Percentiles rank a stretch among this genome's conserved stretches.
Evolutionary conservation across 2,888 invertebrate genomes (phyloP).

Genomic region (Trichacis sp.): DNA sequence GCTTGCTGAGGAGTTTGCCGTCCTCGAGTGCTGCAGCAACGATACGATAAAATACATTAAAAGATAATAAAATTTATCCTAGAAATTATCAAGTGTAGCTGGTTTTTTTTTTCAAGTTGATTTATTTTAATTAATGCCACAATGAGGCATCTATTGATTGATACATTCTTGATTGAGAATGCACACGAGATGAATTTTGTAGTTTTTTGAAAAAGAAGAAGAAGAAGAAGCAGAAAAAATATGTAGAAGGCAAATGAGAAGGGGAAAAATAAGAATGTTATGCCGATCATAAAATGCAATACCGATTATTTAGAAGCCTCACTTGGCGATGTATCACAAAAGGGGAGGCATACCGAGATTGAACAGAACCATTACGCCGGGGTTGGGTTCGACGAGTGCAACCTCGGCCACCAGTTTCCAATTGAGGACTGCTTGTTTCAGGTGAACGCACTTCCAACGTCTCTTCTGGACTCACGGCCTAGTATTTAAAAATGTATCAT

Average conservation of each 20-base stretch:
- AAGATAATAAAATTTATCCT: not conserved
- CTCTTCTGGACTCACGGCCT: not conserved
- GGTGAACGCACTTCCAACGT: slow-evolving; percentile 10
- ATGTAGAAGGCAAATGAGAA: not conserved
- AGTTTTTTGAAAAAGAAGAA: too few relatives aligned
- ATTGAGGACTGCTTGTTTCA: slow-evolving; percentile 5
- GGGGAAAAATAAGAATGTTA: not conserved
- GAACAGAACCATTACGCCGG: slow-evolving; percentile 9
- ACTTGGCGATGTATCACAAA: slow-evolving; percentile 18
- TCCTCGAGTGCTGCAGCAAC: slow-evolving; percentile 48
- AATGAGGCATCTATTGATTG: slow-evolving; percentile 2
- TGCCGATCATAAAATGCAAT: slow-evolving; percentile 30
- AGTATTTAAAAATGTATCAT: not conserved
- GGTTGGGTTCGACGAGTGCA: slow-evolving; percentile 21
- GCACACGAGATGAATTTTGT: too few relatives aligned
- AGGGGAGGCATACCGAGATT: slow-evolving; percentile 9
- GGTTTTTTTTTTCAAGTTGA: too few relatives aligned
- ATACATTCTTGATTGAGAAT: too few relatives aligned
- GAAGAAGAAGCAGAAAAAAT: too few relatives aligned
- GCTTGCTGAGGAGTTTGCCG: slow-evolving; percentile 50
- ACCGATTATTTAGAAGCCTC: slow-evolving; percentile 24
- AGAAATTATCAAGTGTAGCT: not conserved
- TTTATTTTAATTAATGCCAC: too few relatives aligned
- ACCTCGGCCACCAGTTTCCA: slow-evolving; percentile 32
- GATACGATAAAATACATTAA: too few relatives aligned